These are phyloP conservation scores for Sitta europaea DNA, from an alignment of 2,113 vertebrate species.

Conservation along the genomic window DNA sequence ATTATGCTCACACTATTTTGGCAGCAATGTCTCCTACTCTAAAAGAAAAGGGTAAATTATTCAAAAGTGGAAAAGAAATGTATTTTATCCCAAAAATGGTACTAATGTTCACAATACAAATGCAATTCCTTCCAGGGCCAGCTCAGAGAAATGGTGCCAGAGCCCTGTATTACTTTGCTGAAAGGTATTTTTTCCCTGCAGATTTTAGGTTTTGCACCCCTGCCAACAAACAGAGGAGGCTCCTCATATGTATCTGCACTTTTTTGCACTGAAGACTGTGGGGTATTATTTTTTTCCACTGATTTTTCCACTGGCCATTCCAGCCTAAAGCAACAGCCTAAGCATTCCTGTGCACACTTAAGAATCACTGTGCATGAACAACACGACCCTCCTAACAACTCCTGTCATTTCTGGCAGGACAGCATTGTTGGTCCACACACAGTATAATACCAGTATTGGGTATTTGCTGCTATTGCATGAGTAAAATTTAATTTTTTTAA, in stretches of 20 bases:
- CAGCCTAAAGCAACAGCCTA: background rate
- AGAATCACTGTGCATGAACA: background rate
- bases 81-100: background rate
- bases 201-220: background rate
- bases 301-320: background rate
- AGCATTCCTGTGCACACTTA: background rate
- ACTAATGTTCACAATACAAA: background rate
- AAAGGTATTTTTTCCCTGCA: background rate
- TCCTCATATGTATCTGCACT: background rate
- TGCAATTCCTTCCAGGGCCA: background rate
- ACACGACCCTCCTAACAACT: background rate
- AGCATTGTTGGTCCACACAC: background rate
- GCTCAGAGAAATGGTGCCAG: background rate
- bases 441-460: rapidly evolving
- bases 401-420: background rate
- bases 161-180: background rate
- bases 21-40: background rate
- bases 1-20: background rate
- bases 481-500: background rate
- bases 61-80: background rate
- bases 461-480: background rate
- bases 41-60: slow-evolving; percentile 18
- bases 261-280: background rate
- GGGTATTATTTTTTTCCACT: background rate
- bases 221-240: background rate